Base-by-base conservation (phyloP, 2,113 vertebrate genomes). In the Ammodramus savannarum region DNA sequence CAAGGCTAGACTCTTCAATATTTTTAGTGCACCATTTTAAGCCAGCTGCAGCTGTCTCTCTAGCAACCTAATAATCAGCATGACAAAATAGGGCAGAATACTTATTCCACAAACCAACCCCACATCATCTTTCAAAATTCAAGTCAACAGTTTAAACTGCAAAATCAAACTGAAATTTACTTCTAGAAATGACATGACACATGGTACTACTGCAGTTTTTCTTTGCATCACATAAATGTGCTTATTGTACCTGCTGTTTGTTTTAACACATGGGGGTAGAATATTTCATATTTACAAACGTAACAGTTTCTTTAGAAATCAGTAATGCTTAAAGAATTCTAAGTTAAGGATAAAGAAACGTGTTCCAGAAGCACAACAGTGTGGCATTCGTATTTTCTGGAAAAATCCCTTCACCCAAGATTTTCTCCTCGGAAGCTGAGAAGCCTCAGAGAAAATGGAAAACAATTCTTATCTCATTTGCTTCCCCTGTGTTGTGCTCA, bases 11-110 rank as follows among this genome's bases (percentile, higher is more conserved):
- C 51, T 80, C 82, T 66, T 38, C 63, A 32, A 32, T 86, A 88
- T 72, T 90, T 93, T 89, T 62, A 81, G 72, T 29, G 51, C 65
- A 59, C 36, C 55, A 62, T 84, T 96, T 93, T 31, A 84, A 93
- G 88, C 12, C 83, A 77, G 14, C 59, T 63, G 67, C 85, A 95
- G 59, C 63, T 73, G 48, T 49, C 71, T 85, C 26, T 44, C 76
- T 36, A 59, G 43, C 11, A 77, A 79, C 27, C 72, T 52, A 48
- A 76, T 51, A 85, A 51, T 27, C 59, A 74, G 44, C 32, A 34
- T 6, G n/a, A 86, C 55, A 94, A 86, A 95, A 93, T 4, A 63
- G 32, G 16, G 51, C 25, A 69, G 26, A 76, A 86, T 5, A 16
- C 36, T 59, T 38, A 75, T 85, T 68, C 58, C 20, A 66, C 19